Evolutionary conservation across 2,797 vertebrate species (phyloP).

Genomic region (Ataeniobius toweri): DNA sequence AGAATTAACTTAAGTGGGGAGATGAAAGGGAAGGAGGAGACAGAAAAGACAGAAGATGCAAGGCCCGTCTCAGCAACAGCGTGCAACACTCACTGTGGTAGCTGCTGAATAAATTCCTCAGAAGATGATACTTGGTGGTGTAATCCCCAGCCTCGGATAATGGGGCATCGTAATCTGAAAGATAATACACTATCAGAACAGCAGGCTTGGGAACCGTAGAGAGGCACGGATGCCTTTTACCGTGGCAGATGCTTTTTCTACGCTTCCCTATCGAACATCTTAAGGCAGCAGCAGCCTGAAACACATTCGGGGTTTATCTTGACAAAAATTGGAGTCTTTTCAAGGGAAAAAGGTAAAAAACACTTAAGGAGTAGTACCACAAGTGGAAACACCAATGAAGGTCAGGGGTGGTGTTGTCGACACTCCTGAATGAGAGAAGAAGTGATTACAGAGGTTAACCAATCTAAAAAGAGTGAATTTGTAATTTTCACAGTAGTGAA

Average conservation of each 20-base stretch:
- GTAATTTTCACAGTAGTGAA: background rate
- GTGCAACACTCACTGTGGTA: slow-evolving; percentile 81
- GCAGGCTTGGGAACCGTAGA: slow-evolving; percentile 53
- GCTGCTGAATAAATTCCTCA: slow-evolving; percentile 84
- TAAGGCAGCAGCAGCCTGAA: slow-evolving; percentile 51
- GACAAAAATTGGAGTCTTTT: slow-evolving; percentile 54
- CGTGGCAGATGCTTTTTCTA: slow-evolving; percentile 59
- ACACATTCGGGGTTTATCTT: slow-evolving; percentile 67
- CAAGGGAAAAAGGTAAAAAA: slow-evolving; percentile 34
- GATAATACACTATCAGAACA: slow-evolving; percentile 76
- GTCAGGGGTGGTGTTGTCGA: slow-evolving; percentile 53
- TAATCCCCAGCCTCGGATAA: slow-evolving; percentile 94
- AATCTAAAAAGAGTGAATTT: slow-evolving; percentile 41
- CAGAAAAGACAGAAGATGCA: slow-evolving; percentile 34
- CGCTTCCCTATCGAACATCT: slow-evolving; percentile 68
- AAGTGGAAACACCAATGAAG: slow-evolving; percentile 36
- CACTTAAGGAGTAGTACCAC: slow-evolving; percentile 40
- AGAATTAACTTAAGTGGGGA: slow-evolving; percentile 55
- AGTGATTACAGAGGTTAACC: slow-evolving; percentile 19
- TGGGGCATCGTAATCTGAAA: slow-evolving; percentile 92
- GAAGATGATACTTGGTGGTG: slow-evolving; percentile 88
- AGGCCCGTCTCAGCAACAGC: slow-evolving; percentile 47
- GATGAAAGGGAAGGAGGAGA: slow-evolving; percentile 44
- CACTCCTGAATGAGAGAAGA: background rate
- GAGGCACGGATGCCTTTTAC: slow-evolving; percentile 56